phyloP scores from a whole-genome alignment of 2,113 vertebrate species.

The Rhinolophus ferrumequinum region DNA sequence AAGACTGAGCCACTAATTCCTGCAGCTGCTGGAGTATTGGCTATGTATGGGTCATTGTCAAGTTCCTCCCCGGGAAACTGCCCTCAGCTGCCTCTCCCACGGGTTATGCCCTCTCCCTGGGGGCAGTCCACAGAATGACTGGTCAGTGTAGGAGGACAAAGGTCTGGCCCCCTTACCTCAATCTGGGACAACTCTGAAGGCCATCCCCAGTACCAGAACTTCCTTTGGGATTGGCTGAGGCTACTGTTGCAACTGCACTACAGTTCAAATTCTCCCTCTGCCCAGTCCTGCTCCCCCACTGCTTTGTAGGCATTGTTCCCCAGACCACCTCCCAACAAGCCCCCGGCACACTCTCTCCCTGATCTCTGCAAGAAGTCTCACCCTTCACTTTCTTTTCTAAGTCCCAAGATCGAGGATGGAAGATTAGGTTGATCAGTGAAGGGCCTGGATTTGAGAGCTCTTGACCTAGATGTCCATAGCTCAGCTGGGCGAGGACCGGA shows the following conservation, averaged over 20 bases:
- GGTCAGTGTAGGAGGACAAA: background rate
- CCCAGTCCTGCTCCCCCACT: background rate
- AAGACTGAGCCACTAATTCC: background rate
- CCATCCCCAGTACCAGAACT: background rate
- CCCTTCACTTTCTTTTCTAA: constrained; percentile 77
- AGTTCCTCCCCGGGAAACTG: background rate
- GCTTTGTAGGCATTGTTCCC: background rate
- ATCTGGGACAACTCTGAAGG: background rate
- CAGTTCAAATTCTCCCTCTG: background rate
- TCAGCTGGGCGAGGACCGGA: background rate
- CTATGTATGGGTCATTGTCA: background rate
- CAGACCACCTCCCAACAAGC: background rate
- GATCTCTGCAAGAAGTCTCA: background rate
- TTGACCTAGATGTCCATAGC: background rate
- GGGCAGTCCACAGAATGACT: background rate
- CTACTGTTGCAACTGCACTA: rapidly evolving
- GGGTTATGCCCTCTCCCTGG: background rate
- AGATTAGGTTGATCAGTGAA: constrained; percentile 89
- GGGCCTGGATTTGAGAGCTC: constrained; percentile 58
- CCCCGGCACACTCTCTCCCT: background rate
- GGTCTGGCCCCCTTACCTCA: background rate
- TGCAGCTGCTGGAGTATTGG: background rate
- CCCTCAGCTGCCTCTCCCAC: background rate
- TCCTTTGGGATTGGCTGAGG: background rate
- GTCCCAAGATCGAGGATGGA: constrained; percentile 88